Evolutionary conservation across 2,113 vertebrate genomes (phyloP).

Genomic region (Regulus satrapa): DNA sequence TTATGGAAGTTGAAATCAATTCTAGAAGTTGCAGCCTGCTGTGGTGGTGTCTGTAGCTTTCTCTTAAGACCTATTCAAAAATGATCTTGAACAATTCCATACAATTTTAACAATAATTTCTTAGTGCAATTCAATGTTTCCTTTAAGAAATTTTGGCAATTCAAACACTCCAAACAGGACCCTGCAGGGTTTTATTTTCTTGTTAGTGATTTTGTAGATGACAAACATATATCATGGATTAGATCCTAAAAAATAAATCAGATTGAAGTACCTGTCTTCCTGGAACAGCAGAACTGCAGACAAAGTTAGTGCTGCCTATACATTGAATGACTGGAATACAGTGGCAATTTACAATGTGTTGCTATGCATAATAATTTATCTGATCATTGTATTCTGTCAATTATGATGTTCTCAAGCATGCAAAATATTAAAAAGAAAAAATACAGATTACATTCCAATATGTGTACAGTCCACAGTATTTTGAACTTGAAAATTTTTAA

Average conservation of each 20-base stretch:
- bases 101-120: not conserved
- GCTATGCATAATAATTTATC: not conserved
- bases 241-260: not conserved
- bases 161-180: not conserved
- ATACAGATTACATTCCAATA: not conserved
- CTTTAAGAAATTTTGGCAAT: not conserved
- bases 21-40: not conserved
- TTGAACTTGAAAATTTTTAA: not conserved
- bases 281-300: not conserved
- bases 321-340: not conserved
- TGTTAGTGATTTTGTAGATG: not conserved
- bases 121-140: not conserved
- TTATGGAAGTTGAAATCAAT: not conserved
- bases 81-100: not conserved
- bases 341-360: fast-evolving
- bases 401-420: not conserved
- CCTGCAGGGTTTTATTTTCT: not conserved
- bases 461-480: not conserved
- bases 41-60: not conserved
- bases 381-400: not conserved
- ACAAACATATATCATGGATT: not conserved
- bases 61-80: not conserved
- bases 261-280: not conserved
- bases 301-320: not conserved
- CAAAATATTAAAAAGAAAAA: not conserved